Evolutionary conservation across 2,797 vertebrate species (phyloP).

Genomic region (Poeciliopsis paucimaculata): DNA sequence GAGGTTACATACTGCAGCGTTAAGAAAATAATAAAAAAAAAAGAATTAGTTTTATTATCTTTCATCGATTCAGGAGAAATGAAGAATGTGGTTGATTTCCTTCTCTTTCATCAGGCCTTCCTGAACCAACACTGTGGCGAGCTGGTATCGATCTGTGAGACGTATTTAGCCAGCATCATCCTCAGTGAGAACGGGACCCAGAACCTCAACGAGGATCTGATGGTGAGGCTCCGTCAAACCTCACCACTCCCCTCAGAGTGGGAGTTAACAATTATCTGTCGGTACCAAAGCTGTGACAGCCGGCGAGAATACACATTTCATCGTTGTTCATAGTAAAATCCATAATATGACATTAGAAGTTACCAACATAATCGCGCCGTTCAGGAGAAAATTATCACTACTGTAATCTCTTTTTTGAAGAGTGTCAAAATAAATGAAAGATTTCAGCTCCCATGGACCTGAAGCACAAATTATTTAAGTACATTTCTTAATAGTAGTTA

Average conservation of each 20-base stretch:
- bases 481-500: too few relatives aligned
- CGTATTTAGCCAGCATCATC: slow-evolving; percentile 82
- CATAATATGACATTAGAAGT: not conserved
- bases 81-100: not conserved
- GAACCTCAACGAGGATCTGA: slow-evolving; percentile 83
- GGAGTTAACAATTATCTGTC: not conserved
- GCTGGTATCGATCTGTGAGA: slow-evolving; percentile 85
- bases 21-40: not conserved
- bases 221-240: slow-evolving; percentile 78
- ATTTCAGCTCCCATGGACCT: not conserved
- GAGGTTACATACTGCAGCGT: not conserved
- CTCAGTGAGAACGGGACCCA: slow-evolving; percentile 81
- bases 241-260: not conserved
- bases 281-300: not conserved
- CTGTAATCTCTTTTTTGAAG: not conserved
- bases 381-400: not conserved
- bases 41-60: not conserved
- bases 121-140: slow-evolving; percentile 85
- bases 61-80: not conserved
- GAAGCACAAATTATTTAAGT: not conserved
- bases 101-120: slow-evolving; percentile 76
- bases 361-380: not conserved
- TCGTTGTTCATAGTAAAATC: not conserved
- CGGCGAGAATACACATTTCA: not conserved
- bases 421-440: not conserved